These are phyloP conservation scores for Tribolium castaneum DNA, from an alignment of 1,140 invertebrate species.

Conservation along the genomic window DNA sequence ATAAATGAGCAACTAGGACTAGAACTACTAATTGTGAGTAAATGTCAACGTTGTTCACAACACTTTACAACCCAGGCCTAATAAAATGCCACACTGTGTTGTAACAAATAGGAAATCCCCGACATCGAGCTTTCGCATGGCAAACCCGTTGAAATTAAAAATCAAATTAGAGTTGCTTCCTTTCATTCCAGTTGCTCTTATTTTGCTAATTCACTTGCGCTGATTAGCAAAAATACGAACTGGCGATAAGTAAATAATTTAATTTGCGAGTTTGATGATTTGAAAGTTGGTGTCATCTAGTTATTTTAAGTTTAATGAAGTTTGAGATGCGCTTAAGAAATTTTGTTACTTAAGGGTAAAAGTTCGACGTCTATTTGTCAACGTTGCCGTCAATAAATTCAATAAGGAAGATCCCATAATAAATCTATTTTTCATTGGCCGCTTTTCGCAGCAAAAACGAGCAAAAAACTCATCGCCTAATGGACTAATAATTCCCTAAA, in stretches of 20 bases:
- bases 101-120: background rate
- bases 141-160: too few relatives aligned
- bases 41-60: background rate
- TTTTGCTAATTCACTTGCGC: too few relatives aligned
- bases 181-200: too few relatives aligned
- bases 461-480: constrained; percentile 1
- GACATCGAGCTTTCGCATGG: too few relatives aligned
- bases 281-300: background rate
- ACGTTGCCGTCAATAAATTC: constrained; percentile 18
- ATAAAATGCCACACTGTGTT: background rate
- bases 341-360: constrained; percentile 15
- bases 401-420: constrained; percentile 2
- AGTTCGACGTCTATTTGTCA: constrained; percentile 28
- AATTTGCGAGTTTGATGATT: background rate
- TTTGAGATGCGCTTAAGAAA: constrained; percentile 6
- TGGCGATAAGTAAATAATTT: background rate
- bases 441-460: background rate
- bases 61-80: background rate
- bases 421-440: constrained; percentile 21
- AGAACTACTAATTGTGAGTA: background rate
- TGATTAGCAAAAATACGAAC: background rate
- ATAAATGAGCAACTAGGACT: background rate
- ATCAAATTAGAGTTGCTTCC: too few relatives aligned
- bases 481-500: background rate
- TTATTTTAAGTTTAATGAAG: constrained; percentile 31